A percentile compares a stretch with the other conserved stretches of the same genome.
Conservation (phyloP, 2,113 vertebrate species). For the Epinephelus cyanopodus region DNA sequence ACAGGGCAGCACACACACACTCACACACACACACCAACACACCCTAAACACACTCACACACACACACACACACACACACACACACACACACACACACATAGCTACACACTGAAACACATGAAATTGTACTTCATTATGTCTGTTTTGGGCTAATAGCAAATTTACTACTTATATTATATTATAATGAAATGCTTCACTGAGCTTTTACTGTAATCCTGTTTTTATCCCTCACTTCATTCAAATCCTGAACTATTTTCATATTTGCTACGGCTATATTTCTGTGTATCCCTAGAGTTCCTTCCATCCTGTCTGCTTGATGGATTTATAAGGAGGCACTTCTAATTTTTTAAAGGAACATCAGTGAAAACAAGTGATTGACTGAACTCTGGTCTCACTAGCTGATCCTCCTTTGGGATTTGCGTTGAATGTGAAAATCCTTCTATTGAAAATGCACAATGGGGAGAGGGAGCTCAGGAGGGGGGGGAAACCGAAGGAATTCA, state of each 20-base stretch:
- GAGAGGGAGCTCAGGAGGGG: conserved; percentile 67
- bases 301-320: not conserved
- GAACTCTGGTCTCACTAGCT: conserved; percentile 78
- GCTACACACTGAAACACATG: not conserved
- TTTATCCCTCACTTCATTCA: not conserved
- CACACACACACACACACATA: not conserved
- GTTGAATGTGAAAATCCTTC: conserved; percentile 85
- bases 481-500: conserved; percentile 72
- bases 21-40: conserved; percentile 28
- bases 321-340: conserved; percentile 50
- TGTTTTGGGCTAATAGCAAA: not conserved
- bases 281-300: not conserved
- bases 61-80: not conserved
- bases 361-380: conserved; percentile 80
- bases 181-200: not conserved
- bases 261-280: not conserved
- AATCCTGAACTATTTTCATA: not conserved
- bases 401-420: conserved; percentile 81
- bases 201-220: not conserved
- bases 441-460: conserved; percentile 84
- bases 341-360: conserved; percentile 57
- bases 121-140: not conserved
- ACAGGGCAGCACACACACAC: conserved; percentile 39
- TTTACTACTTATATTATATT: not conserved
- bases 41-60: conserved; percentile 16